phyloP scores from a whole-genome alignment of 2,113 vertebrate genomes.

The Laticauda laticaudata region DNA sequence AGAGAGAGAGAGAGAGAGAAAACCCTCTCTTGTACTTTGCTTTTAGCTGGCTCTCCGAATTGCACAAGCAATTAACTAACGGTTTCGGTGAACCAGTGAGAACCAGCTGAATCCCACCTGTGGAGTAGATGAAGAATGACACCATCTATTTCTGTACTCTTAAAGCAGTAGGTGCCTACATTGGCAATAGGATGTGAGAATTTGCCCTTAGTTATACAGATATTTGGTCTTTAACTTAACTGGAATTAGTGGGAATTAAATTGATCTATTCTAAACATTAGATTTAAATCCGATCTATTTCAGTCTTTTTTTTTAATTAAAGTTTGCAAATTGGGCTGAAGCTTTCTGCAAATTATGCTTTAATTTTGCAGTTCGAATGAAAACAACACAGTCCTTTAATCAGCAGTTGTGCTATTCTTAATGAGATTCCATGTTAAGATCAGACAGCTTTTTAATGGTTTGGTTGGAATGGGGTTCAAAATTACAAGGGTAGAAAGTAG shows the following conservation, averaged over 20 bases:
- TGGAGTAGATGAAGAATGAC: not conserved
- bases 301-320: not conserved
- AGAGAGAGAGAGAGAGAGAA: too few relatives aligned
- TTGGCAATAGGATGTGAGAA: not conserved
- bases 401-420: not conserved
- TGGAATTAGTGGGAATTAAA: not conserved
- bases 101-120: too few relatives aligned
- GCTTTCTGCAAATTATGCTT: not conserved
- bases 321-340: not conserved
- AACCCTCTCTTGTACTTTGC: too few relatives aligned
- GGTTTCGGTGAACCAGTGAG: too few relatives aligned
- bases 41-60: too few relatives aligned
- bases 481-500: not conserved
- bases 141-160: not conserved
- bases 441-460: not conserved
- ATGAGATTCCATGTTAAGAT: slow-evolving; percentile 2
- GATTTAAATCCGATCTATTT: not conserved
- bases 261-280: not conserved
- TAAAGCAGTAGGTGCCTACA: not conserved
- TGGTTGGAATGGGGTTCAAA: not conserved
- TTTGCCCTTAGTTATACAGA: not conserved
- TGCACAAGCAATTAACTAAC: too few relatives aligned
- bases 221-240: not conserved
- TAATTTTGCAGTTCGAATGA: not conserved
- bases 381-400: not conserved